Evolutionary conservation across 2,888 invertebrate genomes (phyloP).

Genomic region (Adineta ricciae): DNA sequence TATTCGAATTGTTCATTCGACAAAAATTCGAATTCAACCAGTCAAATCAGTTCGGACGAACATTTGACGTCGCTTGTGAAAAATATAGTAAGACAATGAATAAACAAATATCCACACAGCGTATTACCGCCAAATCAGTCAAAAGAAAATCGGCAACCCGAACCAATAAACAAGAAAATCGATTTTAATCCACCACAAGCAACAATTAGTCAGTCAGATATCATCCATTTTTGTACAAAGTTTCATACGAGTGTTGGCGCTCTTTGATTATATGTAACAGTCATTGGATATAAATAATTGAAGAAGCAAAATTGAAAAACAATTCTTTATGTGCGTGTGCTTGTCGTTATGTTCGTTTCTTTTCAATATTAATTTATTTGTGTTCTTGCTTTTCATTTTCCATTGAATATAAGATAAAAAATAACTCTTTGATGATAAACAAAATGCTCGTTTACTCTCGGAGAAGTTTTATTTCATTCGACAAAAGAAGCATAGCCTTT

Average conservation of each 20-base stretch:
- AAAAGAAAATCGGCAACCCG: not conserved
- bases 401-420: not conserved
- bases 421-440: not conserved
- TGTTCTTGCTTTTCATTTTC: not conserved
- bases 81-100: not conserved
- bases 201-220: not conserved
- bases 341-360: not conserved
- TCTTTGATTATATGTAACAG: not conserved
- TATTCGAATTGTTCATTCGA: constrained; percentile 63
- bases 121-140: not conserved
- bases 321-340: not conserved
- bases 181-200: too few relatives aligned
- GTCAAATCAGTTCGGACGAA: not conserved
- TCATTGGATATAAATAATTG: not conserved
- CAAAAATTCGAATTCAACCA: constrained; percentile 34
- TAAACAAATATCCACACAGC: not conserved
- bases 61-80: not conserved
- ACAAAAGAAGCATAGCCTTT: too few relatives aligned
- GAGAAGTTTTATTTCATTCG: too few relatives aligned
- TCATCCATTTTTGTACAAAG: not conserved
- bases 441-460: too few relatives aligned
- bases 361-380: not conserved
- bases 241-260: too few relatives aligned
- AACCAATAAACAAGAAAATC: not conserved
- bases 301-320: not conserved